Conservation (phyloP, 2,797 vertebrate genomes). For the Danio choprae region DNA sequence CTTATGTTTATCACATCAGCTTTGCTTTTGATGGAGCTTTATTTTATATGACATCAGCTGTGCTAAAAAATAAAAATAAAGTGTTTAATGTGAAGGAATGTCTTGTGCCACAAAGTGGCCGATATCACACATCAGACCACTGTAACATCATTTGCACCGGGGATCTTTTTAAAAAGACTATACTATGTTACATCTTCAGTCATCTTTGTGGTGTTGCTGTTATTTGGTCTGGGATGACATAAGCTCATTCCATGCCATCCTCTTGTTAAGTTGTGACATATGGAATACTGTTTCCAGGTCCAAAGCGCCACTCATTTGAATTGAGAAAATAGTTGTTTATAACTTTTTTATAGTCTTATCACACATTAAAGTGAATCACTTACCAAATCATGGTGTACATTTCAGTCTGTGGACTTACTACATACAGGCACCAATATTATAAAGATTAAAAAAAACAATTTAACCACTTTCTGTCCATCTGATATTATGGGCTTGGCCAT, state of each 20-base stretch:
- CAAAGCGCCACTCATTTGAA: too few species aligned
- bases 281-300: too few species aligned
- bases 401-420: too few species aligned
- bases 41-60: constrained; percentile 18
- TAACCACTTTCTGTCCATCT: too few species aligned
- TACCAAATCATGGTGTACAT: too few species aligned
- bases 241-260: neutral
- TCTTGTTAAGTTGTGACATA: neutral
- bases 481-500: too few species aligned
- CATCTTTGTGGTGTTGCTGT: neutral
- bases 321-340: too few species aligned
- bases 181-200: neutral
- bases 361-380: too few species aligned
- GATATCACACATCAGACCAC: neutral
- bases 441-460: too few species aligned
- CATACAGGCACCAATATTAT: too few species aligned
- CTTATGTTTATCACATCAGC: constrained; percentile 1
- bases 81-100: neutral
- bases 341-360: too few species aligned
- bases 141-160: neutral
- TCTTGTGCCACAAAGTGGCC: neutral
- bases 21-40: constrained; percentile 7
- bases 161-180: neutral
- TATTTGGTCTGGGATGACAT: neutral
- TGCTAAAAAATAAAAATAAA: constrained; percentile 12